phyloP scores from a whole-genome alignment of 2,797 vertebrate genomes.

The Parauchenoglanis ngamensis region DNA sequence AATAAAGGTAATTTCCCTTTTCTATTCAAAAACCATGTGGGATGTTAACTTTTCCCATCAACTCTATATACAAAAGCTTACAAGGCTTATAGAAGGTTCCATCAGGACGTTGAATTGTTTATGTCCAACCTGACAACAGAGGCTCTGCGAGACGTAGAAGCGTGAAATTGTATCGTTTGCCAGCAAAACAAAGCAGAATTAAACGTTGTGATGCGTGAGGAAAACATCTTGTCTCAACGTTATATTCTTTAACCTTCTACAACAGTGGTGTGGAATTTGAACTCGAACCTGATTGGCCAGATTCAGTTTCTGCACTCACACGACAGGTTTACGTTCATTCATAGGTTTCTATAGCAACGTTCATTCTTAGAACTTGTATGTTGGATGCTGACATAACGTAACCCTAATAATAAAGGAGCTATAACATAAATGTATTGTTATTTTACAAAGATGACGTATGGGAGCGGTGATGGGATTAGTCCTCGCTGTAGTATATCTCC shows the following conservation, averaged over 20 bases:
- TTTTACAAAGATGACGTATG: neutral
- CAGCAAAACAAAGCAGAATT: neutral
- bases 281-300: neutral
- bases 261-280: neutral
- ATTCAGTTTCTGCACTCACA: neutral
- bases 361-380: neutral
- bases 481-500: slow-evolving; percentile 28
- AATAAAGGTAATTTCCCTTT: neutral
- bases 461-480: slow-evolving; percentile 10
- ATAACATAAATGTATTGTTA: neutral
- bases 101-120: neutral
- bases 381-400: neutral
- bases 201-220: neutral
- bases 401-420: neutral
- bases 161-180: neutral
- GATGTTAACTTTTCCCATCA: neutral
- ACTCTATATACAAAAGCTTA: neutral
- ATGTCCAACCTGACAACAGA: neutral
- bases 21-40: neutral
- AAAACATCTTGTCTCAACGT: neutral
- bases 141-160: neutral
- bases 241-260: neutral
- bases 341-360: neutral
- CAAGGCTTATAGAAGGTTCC: neutral
- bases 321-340: neutral